Evolutionary conservation across 2,888 invertebrate genomes (phyloP).

Genomic region (Hipparchia semele): DNA sequence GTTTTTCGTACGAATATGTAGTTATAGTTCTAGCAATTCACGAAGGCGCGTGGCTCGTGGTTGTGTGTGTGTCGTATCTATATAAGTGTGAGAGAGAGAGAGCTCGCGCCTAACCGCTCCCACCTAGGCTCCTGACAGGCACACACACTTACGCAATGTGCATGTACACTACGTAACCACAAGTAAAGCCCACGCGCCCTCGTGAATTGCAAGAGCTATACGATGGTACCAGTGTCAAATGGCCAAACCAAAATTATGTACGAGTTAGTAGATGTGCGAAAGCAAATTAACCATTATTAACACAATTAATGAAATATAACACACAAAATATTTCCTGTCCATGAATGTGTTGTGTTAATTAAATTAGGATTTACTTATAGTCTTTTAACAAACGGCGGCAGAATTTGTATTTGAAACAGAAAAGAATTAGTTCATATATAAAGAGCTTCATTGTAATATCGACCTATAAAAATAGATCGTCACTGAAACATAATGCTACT

Average conservation of each 20-base stretch:
- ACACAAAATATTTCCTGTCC: slow-evolving; percentile 64
- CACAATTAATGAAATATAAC: slow-evolving; percentile 42
- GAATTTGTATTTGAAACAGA: background rate
- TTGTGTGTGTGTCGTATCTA: too few relatives aligned
- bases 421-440: background rate
- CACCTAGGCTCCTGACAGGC: too few relatives aligned
- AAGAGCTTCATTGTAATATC: too few relatives aligned
- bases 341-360: slow-evolving; percentile 75
- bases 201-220: background rate
- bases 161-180: too few relatives aligned
- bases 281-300: slow-evolving; percentile 50
- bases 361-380: slow-evolving; percentile 15
- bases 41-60: too few relatives aligned
- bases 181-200: too few relatives aligned
- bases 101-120: too few relatives aligned
- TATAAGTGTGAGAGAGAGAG: too few relatives aligned
- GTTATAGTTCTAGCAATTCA: background rate
- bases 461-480: too few relatives aligned
- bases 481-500: too few relatives aligned
- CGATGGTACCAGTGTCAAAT: slow-evolving; percentile 6
- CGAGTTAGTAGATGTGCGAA: slow-evolving; percentile 72
- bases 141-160: too few relatives aligned
- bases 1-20: background rate
- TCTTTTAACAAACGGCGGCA: background rate
- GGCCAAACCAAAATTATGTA: slow-evolving; percentile 17